Conservation (phyloP, 2,797 vertebrate genomes). For the Notolepis coatsorum region DNA sequence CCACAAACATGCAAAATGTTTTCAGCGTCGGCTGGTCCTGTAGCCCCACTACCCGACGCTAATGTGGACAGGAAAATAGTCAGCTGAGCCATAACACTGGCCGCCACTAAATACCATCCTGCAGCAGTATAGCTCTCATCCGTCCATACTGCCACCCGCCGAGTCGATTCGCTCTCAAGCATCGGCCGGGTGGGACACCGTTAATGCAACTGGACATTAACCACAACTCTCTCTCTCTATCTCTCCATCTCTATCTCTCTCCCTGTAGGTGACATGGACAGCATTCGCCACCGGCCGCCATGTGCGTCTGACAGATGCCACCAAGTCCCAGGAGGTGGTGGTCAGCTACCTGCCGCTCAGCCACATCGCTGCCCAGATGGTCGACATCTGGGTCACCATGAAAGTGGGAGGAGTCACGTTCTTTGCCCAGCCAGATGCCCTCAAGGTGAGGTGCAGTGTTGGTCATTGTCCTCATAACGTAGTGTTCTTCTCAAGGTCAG, state of each 20-base stretch:
- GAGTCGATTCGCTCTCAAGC: too few species aligned
- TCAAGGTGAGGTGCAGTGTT: slow-evolving; percentile 86
- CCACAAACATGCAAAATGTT: too few species aligned
- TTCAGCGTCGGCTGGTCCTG: too few species aligned
- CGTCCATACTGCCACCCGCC: too few species aligned
- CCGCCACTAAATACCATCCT: too few species aligned
- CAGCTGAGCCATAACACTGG: too few species aligned
- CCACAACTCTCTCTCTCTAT: neutral
- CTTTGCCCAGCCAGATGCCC: slow-evolving; percentile 92
- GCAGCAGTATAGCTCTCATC: too few species aligned
- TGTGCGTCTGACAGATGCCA: slow-evolving; percentile 56
- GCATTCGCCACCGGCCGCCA: slow-evolving; percentile 59
- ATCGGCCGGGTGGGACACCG: too few species aligned
- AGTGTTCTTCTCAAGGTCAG: too few species aligned
- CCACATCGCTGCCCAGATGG: slow-evolving; percentile 92
- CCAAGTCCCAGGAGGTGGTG: slow-evolving; percentile 80
- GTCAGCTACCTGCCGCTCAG: slow-evolving; percentile 97
- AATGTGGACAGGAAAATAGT: too few species aligned
- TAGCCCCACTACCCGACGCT: too few species aligned
- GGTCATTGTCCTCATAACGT: too few species aligned
- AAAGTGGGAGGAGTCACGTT: slow-evolving; percentile 79
- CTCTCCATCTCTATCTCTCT: neutral
- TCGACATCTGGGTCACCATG: slow-evolving; percentile 90
- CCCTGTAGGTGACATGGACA: slow-evolving; percentile 89
- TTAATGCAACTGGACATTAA: neutral